Percentiles rank a stretch among this genome's conserved stretches.
Conservation (phyloP, 2,888 invertebrate species). For the Pandemis heparana region DNA sequence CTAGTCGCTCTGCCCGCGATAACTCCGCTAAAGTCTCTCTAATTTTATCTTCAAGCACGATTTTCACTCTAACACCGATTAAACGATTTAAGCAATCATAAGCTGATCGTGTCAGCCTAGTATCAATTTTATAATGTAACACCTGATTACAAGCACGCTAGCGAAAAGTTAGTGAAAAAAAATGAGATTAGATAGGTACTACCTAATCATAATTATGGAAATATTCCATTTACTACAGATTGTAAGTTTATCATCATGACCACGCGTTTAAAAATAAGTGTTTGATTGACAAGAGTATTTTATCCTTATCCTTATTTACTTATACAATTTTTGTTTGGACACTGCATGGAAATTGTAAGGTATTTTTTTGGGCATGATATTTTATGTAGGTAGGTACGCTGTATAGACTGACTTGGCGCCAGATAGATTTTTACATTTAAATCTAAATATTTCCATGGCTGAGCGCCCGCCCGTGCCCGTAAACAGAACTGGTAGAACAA, state of each 20-base stretch:
- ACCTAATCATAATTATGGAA: constrained; percentile 15
- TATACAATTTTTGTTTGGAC: neutral
- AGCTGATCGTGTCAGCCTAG: neutral
- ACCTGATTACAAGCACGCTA: constrained; percentile 20
- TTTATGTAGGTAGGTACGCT: neutral
- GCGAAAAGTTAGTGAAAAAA: constrained; percentile 4
- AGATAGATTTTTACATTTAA: constrained; percentile 18
- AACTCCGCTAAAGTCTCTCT: constrained; percentile 18
- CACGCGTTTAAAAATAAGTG: constrained; percentile 5
- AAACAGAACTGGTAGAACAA: constrained; percentile 36
- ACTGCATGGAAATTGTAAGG: neutral
- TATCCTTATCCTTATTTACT: neutral
- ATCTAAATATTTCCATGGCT: constrained; percentile 17
- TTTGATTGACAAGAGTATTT: neutral
- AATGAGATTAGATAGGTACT: constrained; percentile 16
- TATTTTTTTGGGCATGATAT: neutral
- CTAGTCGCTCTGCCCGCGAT: constrained; percentile 36
- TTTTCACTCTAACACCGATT: neutral
- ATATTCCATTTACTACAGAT: constrained; percentile 25
- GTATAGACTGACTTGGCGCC: neutral
- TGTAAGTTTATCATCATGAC: constrained; percentile 22
- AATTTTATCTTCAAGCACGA: neutral
- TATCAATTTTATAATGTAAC: constrained; percentile 1
- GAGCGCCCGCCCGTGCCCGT: constrained; percentile 12
- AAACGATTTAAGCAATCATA: constrained; percentile 8